These are phyloP conservation scores for human DNA, from an alignment of 2,113 vertebrate genomes.

Conservation along the genomic window GRCh38 chr4:103144001-103144500, in stretches of 20 bases:
- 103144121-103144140: no score
- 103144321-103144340: slow-evolving; percentile 61
- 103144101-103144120: no score
- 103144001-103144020: no score
- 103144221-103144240: background rate
- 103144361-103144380: slow-evolving; percentile 75
- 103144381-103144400: slow-evolving; percentile 64
- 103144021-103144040: no score
- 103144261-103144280: background rate
- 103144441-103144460: slow-evolving; percentile 27
- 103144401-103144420: slow-evolving; percentile 69
- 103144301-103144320: background rate
- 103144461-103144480: slow-evolving; percentile 2
- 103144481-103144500: slow-evolving; percentile 13
- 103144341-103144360: slow-evolving; percentile 67
- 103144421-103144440: slow-evolving; percentile 52
- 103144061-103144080: no score
- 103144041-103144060: no score
- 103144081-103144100: no score
- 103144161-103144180: no score
- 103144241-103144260: background rate
- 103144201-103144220: no score
- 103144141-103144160: no score
- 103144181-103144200: no score
- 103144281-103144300: background rate